A percentile compares a stretch with the other conserved stretches of the same genome.
Evolutionary conservation across 2,113 vertebrate species (phyloP).

Genomic region (Ceratotherium simum): DNA sequence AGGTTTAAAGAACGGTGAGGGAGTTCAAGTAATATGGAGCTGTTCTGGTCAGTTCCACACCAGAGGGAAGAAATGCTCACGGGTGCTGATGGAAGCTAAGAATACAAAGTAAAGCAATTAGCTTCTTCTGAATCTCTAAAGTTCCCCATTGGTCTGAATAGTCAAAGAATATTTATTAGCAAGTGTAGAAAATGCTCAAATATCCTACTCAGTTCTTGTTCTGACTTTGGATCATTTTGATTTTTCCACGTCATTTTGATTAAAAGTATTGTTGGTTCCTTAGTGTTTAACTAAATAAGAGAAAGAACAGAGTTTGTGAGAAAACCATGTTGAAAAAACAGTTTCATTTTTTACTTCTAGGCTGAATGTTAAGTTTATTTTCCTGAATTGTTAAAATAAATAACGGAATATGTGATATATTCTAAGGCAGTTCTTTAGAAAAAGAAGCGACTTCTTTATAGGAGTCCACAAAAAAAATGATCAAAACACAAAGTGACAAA

Average conservation of each 20-base stretch:
- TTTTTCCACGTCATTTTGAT: constrained; percentile 38
- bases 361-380: not conserved
- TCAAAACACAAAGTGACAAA: not conserved
- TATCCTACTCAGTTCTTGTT: not conserved
- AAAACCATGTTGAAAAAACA: not conserved
- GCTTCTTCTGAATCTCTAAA: not conserved
- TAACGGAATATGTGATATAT: not conserved
- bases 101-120: not conserved
- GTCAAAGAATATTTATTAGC: not conserved
- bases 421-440: not conserved
- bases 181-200: not conserved
- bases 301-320: not conserved
- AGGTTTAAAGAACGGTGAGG: not conserved
- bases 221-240: not conserved
- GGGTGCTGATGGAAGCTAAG: not conserved
- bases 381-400: constrained; percentile 1
- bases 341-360: not conserved
- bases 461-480: not conserved
- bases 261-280: not conserved
- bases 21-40: not conserved
- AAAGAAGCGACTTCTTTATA: not conserved
- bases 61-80: not conserved
- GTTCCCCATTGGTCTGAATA: not conserved
- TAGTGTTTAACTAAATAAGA: not conserved
- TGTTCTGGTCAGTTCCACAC: not conserved